Percentiles rank a stretch among this genome's conserved stretches.
Evolutionary conservation across 2,888 invertebrate genomes (phyloP).

Genomic region (Dugesia japonica): DNA sequence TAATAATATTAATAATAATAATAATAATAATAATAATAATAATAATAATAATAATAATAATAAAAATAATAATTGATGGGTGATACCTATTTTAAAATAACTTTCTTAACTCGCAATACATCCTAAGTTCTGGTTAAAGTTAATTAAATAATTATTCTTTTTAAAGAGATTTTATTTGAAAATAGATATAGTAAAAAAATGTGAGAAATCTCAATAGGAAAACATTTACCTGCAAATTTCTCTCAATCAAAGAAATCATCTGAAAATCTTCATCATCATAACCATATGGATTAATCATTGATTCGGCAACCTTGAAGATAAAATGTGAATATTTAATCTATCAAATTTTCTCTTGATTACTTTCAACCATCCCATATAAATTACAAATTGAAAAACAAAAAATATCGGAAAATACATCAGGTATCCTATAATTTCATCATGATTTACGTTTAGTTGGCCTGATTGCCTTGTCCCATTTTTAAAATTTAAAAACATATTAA

Average conservation of each 20-base stretch:
- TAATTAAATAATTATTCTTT: too few relatives aligned
- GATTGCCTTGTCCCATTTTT: neutral
- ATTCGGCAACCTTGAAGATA: slow-evolving; percentile 57
- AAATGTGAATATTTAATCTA: neutral
- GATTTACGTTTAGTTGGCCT: neutral
- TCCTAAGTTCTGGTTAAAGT: too few relatives aligned
- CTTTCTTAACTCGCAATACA: too few relatives aligned
- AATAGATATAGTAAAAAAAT: too few relatives aligned
- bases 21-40: too few relatives aligned
- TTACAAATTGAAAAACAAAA: slow-evolving; percentile 61
- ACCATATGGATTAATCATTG: slow-evolving; percentile 78
- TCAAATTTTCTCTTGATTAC: neutral
- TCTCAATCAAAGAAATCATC: slow-evolving; percentile 75
- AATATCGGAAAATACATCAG: slow-evolving; percentile 69
- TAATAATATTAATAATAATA: too few relatives aligned
- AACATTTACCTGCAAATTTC: slow-evolving; percentile 52
- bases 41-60: too few relatives aligned
- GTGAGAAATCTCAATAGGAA: too few relatives aligned
- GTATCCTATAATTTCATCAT: neutral
- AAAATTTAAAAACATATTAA: neutral
- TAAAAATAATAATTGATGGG: too few relatives aligned
- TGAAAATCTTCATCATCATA: slow-evolving; percentile 88
- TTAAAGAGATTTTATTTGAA: too few relatives aligned
- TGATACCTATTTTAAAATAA: too few relatives aligned
- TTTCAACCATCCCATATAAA: slow-evolving; percentile 58